phyloP scores from a whole-genome alignment of 2,888 invertebrate genomes.

The Philonicus albiceps region DNA sequence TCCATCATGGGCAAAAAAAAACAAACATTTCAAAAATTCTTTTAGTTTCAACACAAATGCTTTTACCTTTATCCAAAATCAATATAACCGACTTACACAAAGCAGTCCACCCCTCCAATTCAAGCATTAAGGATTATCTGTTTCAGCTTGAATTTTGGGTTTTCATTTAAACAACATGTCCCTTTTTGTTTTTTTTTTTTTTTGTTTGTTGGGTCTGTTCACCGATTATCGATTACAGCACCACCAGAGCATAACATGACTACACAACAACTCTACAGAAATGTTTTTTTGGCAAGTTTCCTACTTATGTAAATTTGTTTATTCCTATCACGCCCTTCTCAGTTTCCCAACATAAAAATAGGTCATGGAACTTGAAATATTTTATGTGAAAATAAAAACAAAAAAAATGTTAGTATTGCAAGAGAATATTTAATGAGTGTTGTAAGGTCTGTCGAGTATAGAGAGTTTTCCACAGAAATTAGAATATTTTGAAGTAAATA shows the following conservation, averaged over 20 bases:
- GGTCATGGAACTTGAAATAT: background rate
- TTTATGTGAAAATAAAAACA: background rate
- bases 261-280: background rate
- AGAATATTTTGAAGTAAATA: background rate
- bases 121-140: background rate
- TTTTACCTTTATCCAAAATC: background rate
- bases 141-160: background rate
- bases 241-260: background rate
- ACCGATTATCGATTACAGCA: background rate
- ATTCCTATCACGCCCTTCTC: background rate
- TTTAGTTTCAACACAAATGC: background rate
- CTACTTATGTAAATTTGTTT: background rate
- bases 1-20: background rate
- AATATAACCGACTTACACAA: background rate
- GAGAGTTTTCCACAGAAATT: background rate
- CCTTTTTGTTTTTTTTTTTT: too few species aligned
- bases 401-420: background rate
- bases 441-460: background rate
- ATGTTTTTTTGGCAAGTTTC: background rate
- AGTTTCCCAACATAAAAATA: background rate
- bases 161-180: background rate
- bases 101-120: background rate
- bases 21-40: slow-evolving; percentile 5
- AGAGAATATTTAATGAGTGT: background rate
- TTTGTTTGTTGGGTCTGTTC: background rate